phyloP scores from a whole-genome alignment of 2,888 invertebrate species.

The Cheilosia pagana region DNA sequence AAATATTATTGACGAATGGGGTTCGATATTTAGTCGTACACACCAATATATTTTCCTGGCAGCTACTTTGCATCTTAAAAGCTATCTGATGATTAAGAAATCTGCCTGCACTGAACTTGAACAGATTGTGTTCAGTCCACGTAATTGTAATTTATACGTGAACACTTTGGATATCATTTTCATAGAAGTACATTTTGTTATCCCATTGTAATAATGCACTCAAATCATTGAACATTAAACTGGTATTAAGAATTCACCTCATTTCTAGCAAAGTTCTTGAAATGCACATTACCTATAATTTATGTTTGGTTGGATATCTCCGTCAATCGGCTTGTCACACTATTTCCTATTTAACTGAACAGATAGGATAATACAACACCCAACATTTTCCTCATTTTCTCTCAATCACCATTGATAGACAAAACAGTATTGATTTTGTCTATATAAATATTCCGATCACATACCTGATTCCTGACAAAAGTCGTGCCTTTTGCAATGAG shows the following conservation, averaged over 20 bases:
- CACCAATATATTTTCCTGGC: no score
- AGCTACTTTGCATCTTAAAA: no score
- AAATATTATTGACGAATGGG: no score
- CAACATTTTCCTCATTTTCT: not conserved
- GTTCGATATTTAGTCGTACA: no score
- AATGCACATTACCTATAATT: not conserved
- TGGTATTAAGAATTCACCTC: slow-evolving; percentile 13
- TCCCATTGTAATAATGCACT: not conserved
- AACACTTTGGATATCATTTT: no score
- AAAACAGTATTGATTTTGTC: not conserved
- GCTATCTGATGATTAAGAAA: no score
- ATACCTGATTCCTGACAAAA: not conserved
- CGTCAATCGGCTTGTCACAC: not conserved
- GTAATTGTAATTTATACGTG: no score
- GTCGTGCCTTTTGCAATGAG: not conserved
- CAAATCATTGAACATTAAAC: not conserved
- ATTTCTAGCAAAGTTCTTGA: not conserved
- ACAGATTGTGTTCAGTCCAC: no score
- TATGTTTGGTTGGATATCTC: not conserved
- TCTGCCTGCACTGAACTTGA: no score
- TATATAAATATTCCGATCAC: not conserved
- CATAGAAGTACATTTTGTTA: not conserved
- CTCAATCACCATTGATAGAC: not conserved
- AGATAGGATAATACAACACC: not conserved
- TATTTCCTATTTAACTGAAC: not conserved